Base-by-base conservation (phyloP, 2,888 invertebrate genomes). In the Polylopha cassiicola region DNA sequence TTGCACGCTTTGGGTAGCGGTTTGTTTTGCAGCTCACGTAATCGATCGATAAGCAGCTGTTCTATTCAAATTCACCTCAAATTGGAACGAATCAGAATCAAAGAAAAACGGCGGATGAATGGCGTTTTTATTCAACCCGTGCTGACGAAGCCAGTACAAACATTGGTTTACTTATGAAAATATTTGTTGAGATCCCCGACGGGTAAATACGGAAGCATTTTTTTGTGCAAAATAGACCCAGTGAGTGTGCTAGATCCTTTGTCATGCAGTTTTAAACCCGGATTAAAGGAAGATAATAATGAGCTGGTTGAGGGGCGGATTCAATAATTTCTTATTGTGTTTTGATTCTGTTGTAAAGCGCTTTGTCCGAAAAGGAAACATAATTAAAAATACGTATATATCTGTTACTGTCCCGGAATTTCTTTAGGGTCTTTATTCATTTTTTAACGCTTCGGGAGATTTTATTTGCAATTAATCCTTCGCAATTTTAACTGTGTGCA, bases 131-230 rank as follows among this genome's bases (percentile, higher is more conserved):
- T 68, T 61, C 65, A 68, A 76, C 79, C 65, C 78, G 72, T 73
- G 70, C 71, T 72, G 77, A 72, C 71, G 70, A 76, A 73, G 68
- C 72, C 68, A 70, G 62, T 56, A 71, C 73, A 81, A 82, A 85
- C 81, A 81, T 84, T 81, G 73, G 76, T 75, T 73, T 71, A 73
- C 78, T 80, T 78, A 81, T 80, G 79, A 81, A 82, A 85, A 84
- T 81, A 84, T 85, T 84, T 80, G 78, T 72, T 58, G 62, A 72
- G 76, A 73, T 73, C 54, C 71, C 70, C 73, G 55, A 66, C 64
- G 65, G 60, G 54, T 63, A 63, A 73, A 66, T 65, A 72, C 70
- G 70, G 67, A 62, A 65, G 66, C 59, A 61, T 46, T 59, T 65
- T 73, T 76, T 67, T 71, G 74, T 71, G 55, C 68, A 58, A 62